Conservation (phyloP, 2,888 invertebrate genomes). For the Lamproptera curius region DNA sequence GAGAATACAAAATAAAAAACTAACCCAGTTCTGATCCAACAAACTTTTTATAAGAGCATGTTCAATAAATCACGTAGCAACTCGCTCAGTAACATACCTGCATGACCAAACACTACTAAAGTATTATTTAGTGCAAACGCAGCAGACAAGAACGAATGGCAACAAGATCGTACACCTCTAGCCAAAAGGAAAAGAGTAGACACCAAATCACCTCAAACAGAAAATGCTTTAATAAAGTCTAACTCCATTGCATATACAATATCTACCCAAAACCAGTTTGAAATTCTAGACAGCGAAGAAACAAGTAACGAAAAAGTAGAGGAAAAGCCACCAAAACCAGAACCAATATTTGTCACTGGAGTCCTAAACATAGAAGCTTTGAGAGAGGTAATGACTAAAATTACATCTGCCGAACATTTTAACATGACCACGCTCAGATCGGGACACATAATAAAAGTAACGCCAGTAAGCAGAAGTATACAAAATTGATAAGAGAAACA, state of each 20-base stretch:
- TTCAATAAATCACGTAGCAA: conserved; percentile 3
- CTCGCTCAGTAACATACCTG: neutral
- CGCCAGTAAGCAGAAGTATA: conserved; percentile 17
- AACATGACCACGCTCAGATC: conserved; percentile 21
- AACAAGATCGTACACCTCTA: neutral
- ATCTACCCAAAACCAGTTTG: neutral
- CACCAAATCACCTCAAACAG: conserved; percentile 1
- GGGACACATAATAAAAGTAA: conserved; percentile 21
- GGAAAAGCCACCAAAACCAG: conserved; percentile 13
- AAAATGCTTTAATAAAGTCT: neutral
- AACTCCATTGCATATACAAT: neutral
- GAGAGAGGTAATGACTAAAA: conserved; percentile 1
- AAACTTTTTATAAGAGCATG: conserved; percentile 9
- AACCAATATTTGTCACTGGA: conserved; percentile 21
- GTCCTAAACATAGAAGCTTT: conserved; percentile 13
- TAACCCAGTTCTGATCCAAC: conserved; percentile 6
- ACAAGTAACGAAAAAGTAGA: neutral
- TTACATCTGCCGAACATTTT: neutral
- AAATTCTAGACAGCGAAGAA: neutral
- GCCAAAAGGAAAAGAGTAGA: neutral
- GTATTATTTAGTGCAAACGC: too few relatives aligned
- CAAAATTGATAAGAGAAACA: conserved; percentile 17
- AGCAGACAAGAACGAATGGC: too few relatives aligned
- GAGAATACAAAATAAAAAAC: conserved; percentile 3
- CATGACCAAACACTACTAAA: neutral